Evolutionary conservation across 2,888 invertebrate species (phyloP).

Genomic region (Drosophila engyochracea): DNA sequence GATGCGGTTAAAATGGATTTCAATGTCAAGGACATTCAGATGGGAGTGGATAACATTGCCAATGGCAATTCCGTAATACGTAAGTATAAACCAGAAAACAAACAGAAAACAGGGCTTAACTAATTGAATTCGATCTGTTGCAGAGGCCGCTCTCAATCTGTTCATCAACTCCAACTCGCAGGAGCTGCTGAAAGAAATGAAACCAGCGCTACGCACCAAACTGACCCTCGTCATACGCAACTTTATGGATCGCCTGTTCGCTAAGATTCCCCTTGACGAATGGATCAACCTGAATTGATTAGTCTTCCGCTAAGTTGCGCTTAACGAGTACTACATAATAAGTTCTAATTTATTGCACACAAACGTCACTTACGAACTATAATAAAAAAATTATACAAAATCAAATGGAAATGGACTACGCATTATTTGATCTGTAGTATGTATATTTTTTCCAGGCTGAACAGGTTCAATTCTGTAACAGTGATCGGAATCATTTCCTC

Average conservation of each 20-base stretch:
- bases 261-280: constrained; percentile 91
- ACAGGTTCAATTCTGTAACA: neutral
- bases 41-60: constrained; percentile 94
- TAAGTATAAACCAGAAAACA: constrained; percentile 86
- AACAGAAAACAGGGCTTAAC: neutral
- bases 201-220: constrained; percentile 92
- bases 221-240: constrained; percentile 90
- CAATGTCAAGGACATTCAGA: constrained; percentile 92
- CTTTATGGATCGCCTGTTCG: constrained; percentile 91
- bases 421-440: neutral
- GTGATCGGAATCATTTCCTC: neutral
- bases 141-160: constrained; percentile 93
- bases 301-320: constrained; percentile 1
- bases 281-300: constrained; percentile 87
- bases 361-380: constrained; percentile 18
- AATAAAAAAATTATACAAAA: constrained; percentile 31
- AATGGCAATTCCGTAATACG: constrained; percentile 93
- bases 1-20: constrained; percentile 94
- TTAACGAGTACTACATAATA: constrained; percentile 37
- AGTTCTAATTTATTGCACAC: constrained; percentile 70
- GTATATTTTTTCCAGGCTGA: neutral
- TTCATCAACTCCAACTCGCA: constrained; percentile 95
- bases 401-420: neutral
- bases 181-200: constrained; percentile 94
- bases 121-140: constrained; percentile 2